Percentiles rank a stretch among this genome's conserved stretches.
Evolutionary conservation across 2,113 vertebrate species (phyloP).

Genomic region (Urocolius indicus): DNA sequence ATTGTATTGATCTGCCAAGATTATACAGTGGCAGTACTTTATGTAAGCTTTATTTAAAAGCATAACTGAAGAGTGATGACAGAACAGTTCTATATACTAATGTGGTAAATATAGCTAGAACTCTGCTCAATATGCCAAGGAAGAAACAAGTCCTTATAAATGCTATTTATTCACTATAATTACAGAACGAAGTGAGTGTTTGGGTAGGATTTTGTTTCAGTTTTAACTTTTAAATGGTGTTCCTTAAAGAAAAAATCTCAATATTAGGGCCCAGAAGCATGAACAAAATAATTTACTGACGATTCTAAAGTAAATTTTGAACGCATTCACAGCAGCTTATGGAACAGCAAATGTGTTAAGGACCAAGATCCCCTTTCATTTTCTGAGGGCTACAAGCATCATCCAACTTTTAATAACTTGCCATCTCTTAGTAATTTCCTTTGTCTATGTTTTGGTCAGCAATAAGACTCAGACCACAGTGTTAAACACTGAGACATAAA

Average conservation of each 20-base stretch:
- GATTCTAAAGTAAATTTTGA: neutral
- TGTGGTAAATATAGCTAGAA: constrained; percentile 55
- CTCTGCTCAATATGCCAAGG: constrained; percentile 15
- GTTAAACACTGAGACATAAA: neutral
- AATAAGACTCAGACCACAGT: neutral
- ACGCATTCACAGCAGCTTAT: neutral
- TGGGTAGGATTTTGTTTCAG: neutral
- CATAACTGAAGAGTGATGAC: constrained; percentile 50
- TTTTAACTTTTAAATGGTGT: neutral
- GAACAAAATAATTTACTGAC: neutral
- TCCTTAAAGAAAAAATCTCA: neutral
- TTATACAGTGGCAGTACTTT: constrained; percentile 47
- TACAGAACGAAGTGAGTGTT: neutral
- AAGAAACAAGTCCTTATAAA: constrained; percentile 32
- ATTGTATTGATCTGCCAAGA: constrained; percentile 46
- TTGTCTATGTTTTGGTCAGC: neutral
- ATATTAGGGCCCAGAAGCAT: neutral
- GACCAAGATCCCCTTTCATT: neutral
- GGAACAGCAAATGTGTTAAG: neutral
- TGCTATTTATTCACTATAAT: neutral
- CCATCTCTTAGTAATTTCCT: neutral
- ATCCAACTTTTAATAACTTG: neutral
- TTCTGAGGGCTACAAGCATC: neutral
- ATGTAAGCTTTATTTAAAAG: constrained; percentile 68
- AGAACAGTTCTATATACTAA: constrained; percentile 46